Evolutionary conservation across 2,888 invertebrate species (phyloP), one percentile per base, ranked within the genome.

Genomic region (Diploptera punctata): DNA sequence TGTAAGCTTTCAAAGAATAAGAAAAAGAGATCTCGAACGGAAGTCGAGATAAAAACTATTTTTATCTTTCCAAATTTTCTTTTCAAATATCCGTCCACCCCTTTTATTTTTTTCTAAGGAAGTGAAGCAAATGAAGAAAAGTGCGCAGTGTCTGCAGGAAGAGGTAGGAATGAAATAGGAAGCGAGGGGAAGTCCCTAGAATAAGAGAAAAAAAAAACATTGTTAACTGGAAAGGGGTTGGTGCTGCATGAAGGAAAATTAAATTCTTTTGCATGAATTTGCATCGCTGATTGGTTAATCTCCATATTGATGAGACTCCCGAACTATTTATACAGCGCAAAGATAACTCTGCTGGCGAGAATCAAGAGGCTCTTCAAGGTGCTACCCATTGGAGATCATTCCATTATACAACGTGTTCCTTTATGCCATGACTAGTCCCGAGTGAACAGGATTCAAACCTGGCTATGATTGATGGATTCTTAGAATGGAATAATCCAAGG

Each of bases 221-320:
- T 57, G 44, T 43, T 49, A 67, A 29, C 44, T 47, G 69, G 29
- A 72, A 70, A 67, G 73, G 60, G 68, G 68, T 61, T 69, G 26
- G 31, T 18, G 61, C 67, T 29, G 44, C 47, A 44, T 57, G 71
- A 44, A 65, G 74, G 76, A 77, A 79, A 79, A 79, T 79, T 79
- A 79, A 78, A 79, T 78, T 78, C 78, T 74, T 79, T 78, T 79
- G 78, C 79, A 79, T 79, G 78, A 78, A 79, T 79, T 79, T 79
- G 77, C 79, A 79, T 79, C 74, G 73, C 75, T 78, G 79, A 79
- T 79, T 79, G 78, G 78, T 77, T 78, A 76, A 79, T 79, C 78
- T 78, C 75, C 79, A 79, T 79, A 79, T 78, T 79, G 79, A 79
- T 79, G 78, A 77, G 78, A 77, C 54, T 54, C 54, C 65, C n/a